Conservation (phyloP, 2,113 vertebrate genomes). For the Osmerus eperlanus region DNA sequence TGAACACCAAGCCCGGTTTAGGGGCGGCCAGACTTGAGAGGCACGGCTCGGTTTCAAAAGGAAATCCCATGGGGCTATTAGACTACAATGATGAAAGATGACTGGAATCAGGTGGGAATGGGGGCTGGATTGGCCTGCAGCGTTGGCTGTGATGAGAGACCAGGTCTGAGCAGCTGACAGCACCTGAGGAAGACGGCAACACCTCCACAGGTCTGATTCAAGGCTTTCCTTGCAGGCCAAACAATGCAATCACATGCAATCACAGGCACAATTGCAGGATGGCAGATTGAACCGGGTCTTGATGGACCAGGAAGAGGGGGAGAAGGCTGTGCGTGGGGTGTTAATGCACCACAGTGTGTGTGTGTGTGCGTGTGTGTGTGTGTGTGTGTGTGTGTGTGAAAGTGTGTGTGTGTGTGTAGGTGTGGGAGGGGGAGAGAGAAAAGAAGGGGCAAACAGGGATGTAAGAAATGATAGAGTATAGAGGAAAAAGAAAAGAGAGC, state of each 20-base stretch:
- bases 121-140: background rate
- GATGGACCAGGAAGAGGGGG: slow-evolving; percentile 44
- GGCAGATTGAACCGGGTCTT: slow-evolving; percentile 54
- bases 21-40: no score
- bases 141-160: background rate
- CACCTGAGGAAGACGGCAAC: slow-evolving; percentile 1
- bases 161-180: slow-evolving; percentile 27
- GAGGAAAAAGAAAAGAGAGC: background rate
- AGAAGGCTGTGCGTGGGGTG: background rate
- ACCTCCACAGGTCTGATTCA: slow-evolving; percentile 21
- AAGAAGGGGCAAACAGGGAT: background rate
- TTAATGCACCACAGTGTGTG: background rate
- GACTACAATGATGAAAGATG: slow-evolving; percentile 20
- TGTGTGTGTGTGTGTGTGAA: slow-evolving; percentile 3
- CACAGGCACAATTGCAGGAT: slow-evolving; percentile 45
- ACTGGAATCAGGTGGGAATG: slow-evolving; percentile 20
- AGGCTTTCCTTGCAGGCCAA: slow-evolving; percentile 37
- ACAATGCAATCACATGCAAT: slow-evolving; percentile 54
- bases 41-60: no score
- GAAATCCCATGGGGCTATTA: slow-evolving; percentile 25
- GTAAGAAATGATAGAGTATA: background rate
- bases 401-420: background rate
- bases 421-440: slow-evolving; percentile 14
- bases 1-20: no score
- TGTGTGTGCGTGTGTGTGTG: background rate